Conservation (phyloP, 2,797 vertebrate genomes). For the Ambastaia sidthimunki region DNA sequence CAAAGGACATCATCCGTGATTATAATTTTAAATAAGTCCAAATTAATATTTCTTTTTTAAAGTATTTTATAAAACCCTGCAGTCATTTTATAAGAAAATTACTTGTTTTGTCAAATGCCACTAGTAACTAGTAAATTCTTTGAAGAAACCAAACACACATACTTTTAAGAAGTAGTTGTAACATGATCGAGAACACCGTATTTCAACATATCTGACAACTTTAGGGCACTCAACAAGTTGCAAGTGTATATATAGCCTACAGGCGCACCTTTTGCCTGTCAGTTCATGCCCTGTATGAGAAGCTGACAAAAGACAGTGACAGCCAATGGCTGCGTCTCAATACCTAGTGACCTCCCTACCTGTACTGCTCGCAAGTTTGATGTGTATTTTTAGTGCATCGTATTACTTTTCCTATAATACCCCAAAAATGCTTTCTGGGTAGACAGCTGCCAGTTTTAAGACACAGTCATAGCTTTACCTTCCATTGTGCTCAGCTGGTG, state of each 20-base stretch:
- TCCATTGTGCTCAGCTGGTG: constrained; percentile 64
- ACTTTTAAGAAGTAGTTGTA: background rate
- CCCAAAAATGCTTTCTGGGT: background rate
- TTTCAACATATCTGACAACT: background rate
- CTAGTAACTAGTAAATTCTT: background rate
- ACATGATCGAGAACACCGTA: background rate
- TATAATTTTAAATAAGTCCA: background rate
- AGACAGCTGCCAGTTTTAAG: background rate
- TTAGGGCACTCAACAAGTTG: too few species aligned
- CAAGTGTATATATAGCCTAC: background rate
- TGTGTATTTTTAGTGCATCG: background rate
- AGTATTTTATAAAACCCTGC: too few species aligned
- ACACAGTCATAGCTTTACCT: constrained; percentile 66
- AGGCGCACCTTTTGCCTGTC: background rate
- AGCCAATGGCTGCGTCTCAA: background rate
- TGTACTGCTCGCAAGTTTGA: background rate
- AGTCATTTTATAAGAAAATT: too few species aligned
- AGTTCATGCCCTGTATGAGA: background rate
- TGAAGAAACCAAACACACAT: background rate
- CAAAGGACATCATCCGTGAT: background rate
- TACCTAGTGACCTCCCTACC: background rate
- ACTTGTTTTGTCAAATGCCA: too few species aligned
- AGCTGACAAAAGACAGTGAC: background rate
- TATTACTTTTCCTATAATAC: background rate
- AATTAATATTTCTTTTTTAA: too few species aligned